A percentile compares a stretch with the other conserved stretches of the same genome.
Conservation (phyloP, 1,140 invertebrate species). For the Heliconius nattereri region DNA sequence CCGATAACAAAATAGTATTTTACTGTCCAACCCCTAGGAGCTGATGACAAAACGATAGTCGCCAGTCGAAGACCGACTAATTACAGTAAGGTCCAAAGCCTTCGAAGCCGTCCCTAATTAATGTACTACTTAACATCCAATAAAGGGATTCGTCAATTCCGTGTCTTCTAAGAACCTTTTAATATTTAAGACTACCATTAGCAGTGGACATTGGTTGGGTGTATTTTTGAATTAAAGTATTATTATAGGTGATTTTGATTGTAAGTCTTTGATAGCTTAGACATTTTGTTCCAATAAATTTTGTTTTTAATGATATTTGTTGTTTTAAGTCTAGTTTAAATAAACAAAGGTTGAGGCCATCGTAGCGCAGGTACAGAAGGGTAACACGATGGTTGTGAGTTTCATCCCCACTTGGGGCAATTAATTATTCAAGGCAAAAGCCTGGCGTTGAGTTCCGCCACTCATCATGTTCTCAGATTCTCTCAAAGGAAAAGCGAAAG, state of each 20-base stretch:
- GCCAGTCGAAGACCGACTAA: constrained; percentile 37
- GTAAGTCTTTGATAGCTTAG: not conserved
- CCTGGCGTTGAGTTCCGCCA: no score
- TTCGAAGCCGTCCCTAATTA: constrained; percentile 35
- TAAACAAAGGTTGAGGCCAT: no score
- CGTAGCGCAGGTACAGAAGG: no score
- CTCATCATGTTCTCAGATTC: no score
- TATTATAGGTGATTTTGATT: not conserved
- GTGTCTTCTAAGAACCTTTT: constrained; percentile 38
- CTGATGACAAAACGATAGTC: constrained; percentile 37
- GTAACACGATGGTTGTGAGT: no score
- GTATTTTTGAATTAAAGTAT: constrained; percentile 13
- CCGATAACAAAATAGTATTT: no score
- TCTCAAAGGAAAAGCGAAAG: no score
- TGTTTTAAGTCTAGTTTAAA: no score
- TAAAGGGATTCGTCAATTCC: constrained; percentile 44
- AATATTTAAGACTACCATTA: constrained; percentile 38
- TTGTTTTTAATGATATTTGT: no score
- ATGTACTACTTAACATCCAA: constrained; percentile 47
- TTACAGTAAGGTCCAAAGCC: constrained; percentile 35
- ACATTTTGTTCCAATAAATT: no score
- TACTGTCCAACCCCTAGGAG: not conserved
- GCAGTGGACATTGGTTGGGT: not conserved
- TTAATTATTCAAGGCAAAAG: no score
- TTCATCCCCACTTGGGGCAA: no score